A percentile compares a stretch with the other conserved stretches of the same genome.
Evolutionary conservation across 1,140 invertebrate species (phyloP).

Genomic region (Muscidifurax raptorellus): DNA sequence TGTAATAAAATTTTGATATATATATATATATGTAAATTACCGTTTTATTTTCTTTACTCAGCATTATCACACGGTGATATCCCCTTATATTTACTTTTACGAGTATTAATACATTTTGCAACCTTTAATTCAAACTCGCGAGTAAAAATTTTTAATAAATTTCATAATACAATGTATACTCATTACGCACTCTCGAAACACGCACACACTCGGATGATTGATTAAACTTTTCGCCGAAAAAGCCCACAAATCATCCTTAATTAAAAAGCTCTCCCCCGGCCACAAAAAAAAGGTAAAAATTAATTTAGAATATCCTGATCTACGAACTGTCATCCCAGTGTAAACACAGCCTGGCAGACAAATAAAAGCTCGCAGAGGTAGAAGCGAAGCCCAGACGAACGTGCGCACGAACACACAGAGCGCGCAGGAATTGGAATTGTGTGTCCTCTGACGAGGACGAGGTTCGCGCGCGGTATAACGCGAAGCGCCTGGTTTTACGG

Average conservation of each 20-base stretch:
- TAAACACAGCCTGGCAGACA: background rate
- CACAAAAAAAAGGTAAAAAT: background rate
- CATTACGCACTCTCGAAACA: too few relatives aligned
- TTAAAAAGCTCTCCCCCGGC: background rate
- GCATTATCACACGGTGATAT: too few relatives aligned
- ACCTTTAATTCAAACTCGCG: too few relatives aligned
- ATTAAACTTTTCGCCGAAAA: too few relatives aligned
- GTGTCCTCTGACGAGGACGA: background rate
- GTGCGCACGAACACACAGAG: background rate
- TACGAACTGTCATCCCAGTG: background rate
- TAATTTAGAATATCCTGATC: background rate
- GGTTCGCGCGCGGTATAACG: background rate
- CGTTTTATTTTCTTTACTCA: too few relatives aligned
- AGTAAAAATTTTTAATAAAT: too few relatives aligned
- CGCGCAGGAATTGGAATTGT: background rate
- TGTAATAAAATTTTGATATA: too few relatives aligned
- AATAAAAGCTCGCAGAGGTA: background rate
- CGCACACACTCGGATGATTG: too few relatives aligned
- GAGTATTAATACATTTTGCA: too few relatives aligned
- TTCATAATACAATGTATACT: too few relatives aligned
- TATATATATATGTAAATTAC: too few relatives aligned
- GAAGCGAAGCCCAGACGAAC: background rate
- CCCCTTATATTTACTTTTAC: too few relatives aligned
- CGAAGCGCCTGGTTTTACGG: slow-evolving; percentile 48
- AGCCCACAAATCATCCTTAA: background rate